phyloP scores from a whole-genome alignment of 2,888 invertebrate species.

The Pomacea canaliculata region DNA sequence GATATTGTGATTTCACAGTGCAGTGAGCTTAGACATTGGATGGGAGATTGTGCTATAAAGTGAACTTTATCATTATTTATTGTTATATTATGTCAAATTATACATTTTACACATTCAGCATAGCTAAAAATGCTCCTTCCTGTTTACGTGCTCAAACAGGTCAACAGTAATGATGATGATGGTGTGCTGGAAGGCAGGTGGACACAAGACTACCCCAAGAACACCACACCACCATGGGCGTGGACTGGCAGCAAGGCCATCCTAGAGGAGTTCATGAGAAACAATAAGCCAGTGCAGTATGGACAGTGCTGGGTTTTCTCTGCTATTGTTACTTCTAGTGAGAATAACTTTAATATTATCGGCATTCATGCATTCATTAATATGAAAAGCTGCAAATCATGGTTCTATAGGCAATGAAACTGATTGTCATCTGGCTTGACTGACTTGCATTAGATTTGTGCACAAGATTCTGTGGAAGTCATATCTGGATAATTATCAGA shows the following conservation, averaged over 20 bases:
- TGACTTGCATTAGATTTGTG: no score
- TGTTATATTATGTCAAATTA: no score
- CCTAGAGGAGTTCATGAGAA: conserved; percentile 54
- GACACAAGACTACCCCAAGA: conserved; percentile 55
- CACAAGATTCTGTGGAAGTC: no score
- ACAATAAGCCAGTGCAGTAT: conserved; percentile 55
- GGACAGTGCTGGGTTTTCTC: conserved; percentile 69
- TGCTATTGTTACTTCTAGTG: conserved; percentile 61
- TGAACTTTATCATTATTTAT: no score
- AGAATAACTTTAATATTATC: conserved; percentile 23
- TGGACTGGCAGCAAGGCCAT: conserved; percentile 67
- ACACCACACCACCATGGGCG: conserved; percentile 52
- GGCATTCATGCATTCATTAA: no score
- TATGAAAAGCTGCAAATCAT: not conserved
- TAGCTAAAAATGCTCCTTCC: no score
- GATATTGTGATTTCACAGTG: no score
- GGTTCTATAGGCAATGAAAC: not conserved
- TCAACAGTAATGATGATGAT: conserved; percentile 51
- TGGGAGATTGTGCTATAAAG: no score
- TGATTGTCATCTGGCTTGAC: no score
- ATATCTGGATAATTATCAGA: no score
- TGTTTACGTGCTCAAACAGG: conserved; percentile 26
- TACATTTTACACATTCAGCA: no score
- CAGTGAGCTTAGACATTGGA: no score
- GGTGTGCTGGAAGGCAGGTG: conserved; percentile 61